Conservation (phyloP, 2,113 vertebrate species). For the Rhinolophus ferrumequinum region DNA sequence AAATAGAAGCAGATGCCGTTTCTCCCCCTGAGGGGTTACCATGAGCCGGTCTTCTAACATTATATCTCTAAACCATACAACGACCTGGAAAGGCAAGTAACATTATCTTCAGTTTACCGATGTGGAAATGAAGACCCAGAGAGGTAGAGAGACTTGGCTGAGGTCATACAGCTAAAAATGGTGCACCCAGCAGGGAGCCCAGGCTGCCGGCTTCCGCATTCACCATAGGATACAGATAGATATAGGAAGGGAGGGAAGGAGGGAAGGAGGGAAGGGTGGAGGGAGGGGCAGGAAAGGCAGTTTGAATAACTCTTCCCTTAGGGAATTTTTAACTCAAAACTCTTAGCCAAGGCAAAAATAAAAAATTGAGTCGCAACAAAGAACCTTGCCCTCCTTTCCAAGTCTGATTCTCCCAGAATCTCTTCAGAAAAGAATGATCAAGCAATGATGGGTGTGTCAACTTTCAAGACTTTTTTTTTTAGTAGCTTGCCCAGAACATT, state of each 20-base stretch:
- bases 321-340: conserved; percentile 44
- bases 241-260: background rate
- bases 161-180: background rate
- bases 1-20: background rate
- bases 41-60: background rate
- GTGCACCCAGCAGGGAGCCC: too few relatives aligned
- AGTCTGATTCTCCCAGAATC: conserved; percentile 2
- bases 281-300: background rate
- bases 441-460: background rate
- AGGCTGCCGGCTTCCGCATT: background rate
- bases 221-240: background rate
- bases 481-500: background rate
- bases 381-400: conserved; percentile 49
- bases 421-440: background rate
- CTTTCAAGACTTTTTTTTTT: background rate
- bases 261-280: rapidly evolving
- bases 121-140: background rate
- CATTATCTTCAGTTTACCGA: background rate
- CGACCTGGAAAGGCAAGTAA: background rate
- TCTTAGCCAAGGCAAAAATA: conserved; percentile 27
- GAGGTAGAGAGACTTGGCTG: background rate
- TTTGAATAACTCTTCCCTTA: background rate
- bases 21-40: background rate
- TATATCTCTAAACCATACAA: background rate
- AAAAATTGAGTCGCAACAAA: conserved; percentile 33